phyloP scores from a whole-genome alignment of 2,888 invertebrate species.

The Timema podura region DNA sequence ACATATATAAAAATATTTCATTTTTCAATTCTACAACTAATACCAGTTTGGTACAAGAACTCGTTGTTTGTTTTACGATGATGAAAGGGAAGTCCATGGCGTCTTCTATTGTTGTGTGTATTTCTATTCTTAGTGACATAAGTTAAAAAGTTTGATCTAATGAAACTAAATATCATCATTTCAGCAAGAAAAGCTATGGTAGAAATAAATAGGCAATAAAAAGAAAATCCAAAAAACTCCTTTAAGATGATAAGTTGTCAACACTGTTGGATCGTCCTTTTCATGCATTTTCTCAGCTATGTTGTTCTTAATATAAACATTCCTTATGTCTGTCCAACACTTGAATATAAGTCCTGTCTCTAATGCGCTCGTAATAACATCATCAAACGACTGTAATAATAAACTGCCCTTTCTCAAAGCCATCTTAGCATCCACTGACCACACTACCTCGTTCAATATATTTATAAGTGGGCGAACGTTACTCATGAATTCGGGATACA shows the following conservation, averaged over 20 bases:
- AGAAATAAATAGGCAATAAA: background rate
- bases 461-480: background rate
- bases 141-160: too few species aligned
- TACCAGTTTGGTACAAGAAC: too few species aligned
- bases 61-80: too few species aligned
- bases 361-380: background rate
- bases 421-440: background rate
- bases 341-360: background rate
- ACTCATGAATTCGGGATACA: background rate
- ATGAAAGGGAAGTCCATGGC: too few species aligned
- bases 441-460: background rate
- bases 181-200: background rate
- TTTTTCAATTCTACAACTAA: too few species aligned
- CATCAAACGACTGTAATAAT: background rate
- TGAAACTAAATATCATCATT: background rate
- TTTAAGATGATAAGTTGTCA: background rate
- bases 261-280: background rate
- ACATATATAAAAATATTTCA: too few species aligned
- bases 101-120: too few species aligned
- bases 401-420: background rate
- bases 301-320: background rate
- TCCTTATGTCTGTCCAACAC: background rate
- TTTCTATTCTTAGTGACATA: too few species aligned
- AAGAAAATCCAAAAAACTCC: background rate
- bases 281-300: background rate